phyloP scores from a whole-genome alignment of 2,113 vertebrate species.

The Polypterus bichir region DNA sequence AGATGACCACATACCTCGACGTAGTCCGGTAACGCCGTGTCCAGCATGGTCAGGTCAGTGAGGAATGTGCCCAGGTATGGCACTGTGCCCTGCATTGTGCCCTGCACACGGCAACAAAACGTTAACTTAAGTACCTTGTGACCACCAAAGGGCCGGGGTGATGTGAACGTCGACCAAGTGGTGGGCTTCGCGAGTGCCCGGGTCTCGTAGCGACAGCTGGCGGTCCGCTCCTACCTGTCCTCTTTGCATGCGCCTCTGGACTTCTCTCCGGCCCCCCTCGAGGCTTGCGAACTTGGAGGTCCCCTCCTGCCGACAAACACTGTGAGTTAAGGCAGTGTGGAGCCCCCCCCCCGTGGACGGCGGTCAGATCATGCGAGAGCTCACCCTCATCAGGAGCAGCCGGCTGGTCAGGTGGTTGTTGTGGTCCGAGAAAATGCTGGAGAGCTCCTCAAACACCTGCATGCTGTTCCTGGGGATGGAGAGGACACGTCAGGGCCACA shows the following conservation, averaged over 20 bases:
- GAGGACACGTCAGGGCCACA: neutral
- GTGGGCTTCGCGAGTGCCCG: too few relatives aligned
- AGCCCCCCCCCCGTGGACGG: too few relatives aligned
- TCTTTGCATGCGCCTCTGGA: constrained; percentile 83
- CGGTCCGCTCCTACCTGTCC: constrained; percentile 18
- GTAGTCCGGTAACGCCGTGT: constrained; percentile 77
- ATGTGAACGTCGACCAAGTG: too few relatives aligned
- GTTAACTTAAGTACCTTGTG: too few relatives aligned
- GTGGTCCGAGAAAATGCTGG: constrained; percentile 85
- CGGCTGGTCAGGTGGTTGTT: constrained; percentile 86
- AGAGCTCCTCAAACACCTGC: constrained; percentile 83
- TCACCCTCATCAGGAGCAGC: constrained; percentile 88
- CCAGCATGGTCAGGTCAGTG: constrained; percentile 82
- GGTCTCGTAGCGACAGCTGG: too few relatives aligned
- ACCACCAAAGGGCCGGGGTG: too few relatives aligned
- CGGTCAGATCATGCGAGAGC: constrained; percentile 13
- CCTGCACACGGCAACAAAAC: constrained; percentile 43
- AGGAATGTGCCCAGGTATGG: constrained; percentile 87
- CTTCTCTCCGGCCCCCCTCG: constrained; percentile 83
- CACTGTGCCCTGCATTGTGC: constrained; percentile 86
- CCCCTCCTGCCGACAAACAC: constrained; percentile 60
- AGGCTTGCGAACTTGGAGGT: constrained; percentile 90
- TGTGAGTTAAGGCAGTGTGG: neutral
- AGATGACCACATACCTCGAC: constrained; percentile 53
- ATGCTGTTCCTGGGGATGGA: constrained; percentile 59